phyloP scores from a whole-genome alignment of 2,888 invertebrate genomes.

The Cremastobaeus sp. region DNA sequence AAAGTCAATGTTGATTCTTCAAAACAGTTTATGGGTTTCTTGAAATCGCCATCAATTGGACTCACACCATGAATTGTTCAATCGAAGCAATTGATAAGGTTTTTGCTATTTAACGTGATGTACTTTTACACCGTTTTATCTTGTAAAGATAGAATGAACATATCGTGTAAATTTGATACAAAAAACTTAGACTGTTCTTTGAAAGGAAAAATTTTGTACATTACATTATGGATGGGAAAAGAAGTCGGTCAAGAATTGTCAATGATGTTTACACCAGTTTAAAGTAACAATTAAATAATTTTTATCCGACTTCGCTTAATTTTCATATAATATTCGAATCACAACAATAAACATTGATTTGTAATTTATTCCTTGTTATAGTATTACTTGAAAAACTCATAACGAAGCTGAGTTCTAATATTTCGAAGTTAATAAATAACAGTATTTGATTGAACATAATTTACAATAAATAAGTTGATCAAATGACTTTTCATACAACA shows the following conservation, averaged over 20 bases:
- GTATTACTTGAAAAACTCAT: too few relatives aligned
- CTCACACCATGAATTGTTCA: slow-evolving; percentile 9
- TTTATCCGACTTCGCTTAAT: slow-evolving; percentile 23
- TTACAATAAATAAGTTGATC: too few relatives aligned
- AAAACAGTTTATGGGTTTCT: neutral
- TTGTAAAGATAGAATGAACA: slow-evolving; percentile 43
- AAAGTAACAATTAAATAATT: neutral
- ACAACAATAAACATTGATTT: too few relatives aligned
- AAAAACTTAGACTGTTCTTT: slow-evolving; percentile 38
- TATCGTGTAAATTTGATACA: slow-evolving; percentile 54
- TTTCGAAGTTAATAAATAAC: too few relatives aligned
- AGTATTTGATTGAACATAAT: neutral
- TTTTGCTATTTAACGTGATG: slow-evolving; percentile 25
- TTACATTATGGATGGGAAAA: slow-evolving; percentile 2
- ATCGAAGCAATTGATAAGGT: slow-evolving; percentile 3
- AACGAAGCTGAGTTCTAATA: too few relatives aligned
- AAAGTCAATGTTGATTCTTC: slow-evolving; percentile 9
- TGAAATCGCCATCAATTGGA: slow-evolving; percentile 6
- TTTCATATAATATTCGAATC: too few relatives aligned
- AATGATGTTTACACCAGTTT: neutral
- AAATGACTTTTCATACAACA: too few relatives aligned
- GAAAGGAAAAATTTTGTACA: slow-evolving; percentile 35
- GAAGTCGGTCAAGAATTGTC: slow-evolving; percentile 32
- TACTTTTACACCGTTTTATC: slow-evolving; percentile 48
- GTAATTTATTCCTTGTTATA: too few relatives aligned